Percentiles rank a stretch among this genome's conserved stretches.
phyloP scores from a whole-genome alignment of 2,888 invertebrate species.

The Coremacera marginata region DNA sequence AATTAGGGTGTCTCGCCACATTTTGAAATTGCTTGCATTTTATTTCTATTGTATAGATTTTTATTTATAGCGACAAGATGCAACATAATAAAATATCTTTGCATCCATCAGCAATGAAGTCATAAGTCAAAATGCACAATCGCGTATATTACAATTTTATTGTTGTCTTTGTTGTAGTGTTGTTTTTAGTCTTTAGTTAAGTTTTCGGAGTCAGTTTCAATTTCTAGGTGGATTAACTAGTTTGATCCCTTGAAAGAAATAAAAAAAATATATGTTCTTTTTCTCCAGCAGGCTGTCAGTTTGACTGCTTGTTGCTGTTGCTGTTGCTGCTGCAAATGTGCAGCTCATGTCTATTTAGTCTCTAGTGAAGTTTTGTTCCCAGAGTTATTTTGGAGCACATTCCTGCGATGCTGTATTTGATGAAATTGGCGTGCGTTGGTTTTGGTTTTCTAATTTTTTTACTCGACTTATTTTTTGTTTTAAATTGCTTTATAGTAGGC shows the following conservation, averaged over 20 bases:
- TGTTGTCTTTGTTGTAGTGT: conserved; percentile 7
- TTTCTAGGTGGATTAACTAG: conserved; percentile 26
- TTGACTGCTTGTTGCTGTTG: not conserved
- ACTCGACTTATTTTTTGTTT: not conserved
- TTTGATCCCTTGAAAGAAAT: conserved; percentile 4
- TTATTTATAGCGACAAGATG: not conserved
- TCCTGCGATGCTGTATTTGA: not conserved
- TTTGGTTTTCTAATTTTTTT: not conserved
- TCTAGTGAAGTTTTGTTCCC: not conserved
- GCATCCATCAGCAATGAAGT: conserved; percentile 57
- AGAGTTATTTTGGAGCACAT: not conserved
- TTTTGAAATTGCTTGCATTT: not conserved
- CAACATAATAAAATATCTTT: not conserved
- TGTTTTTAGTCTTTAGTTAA: conserved; percentile 6
- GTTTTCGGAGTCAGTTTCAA: conserved; percentile 14
- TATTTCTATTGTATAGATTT: not conserved
- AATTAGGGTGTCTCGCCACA: not conserved
- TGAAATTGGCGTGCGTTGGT: too few relatives aligned
- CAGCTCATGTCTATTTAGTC: not conserved
- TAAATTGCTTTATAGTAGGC: too few relatives aligned
- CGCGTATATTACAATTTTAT: not conserved
- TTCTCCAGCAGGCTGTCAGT: not conserved
- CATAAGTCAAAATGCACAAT: conserved; percentile 61
- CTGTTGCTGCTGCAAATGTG: not conserved
- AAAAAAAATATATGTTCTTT: conserved; percentile 1